Conservation (phyloP, 2,888 invertebrate genomes). For the Epinotia demarniana region DNA sequence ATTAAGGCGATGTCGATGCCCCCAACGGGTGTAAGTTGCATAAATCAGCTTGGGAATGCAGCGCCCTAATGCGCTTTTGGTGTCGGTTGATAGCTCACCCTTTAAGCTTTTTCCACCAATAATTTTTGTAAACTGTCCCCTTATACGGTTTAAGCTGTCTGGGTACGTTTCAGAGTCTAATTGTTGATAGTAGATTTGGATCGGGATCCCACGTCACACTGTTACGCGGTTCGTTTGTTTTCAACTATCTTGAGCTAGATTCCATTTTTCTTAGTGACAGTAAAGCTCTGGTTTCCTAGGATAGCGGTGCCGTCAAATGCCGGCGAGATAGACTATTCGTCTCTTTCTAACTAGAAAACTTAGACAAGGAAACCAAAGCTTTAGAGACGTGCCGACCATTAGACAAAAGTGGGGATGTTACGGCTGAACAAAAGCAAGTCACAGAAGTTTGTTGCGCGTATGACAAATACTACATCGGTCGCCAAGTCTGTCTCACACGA, state of each 20-base stretch:
- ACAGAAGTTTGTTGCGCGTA: background rate
- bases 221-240: constrained; percentile 13
- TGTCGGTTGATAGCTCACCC: constrained; percentile 78
- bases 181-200: constrained; percentile 18
- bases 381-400: background rate
- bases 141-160: constrained; percentile 27
- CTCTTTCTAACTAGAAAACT: too few relatives aligned
- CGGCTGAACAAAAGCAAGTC: background rate
- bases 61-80: constrained; percentile 82
- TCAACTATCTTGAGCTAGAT: background rate
- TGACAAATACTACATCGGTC: too few relatives aligned
- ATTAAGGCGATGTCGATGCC: constrained; percentile 78
- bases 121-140: constrained; percentile 46
- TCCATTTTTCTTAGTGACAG: background rate
- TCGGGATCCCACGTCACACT: constrained; percentile 1
- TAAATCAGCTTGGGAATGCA: constrained; percentile 78
- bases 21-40: constrained; percentile 75
- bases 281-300: too few relatives aligned
- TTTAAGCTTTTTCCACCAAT: constrained; percentile 56
- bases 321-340: too few relatives aligned
- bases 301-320: too few relatives aligned
- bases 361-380: too few relatives aligned
- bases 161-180: constrained; percentile 21
- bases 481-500: too few relatives aligned
- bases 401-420: background rate